Conservation (phyloP, 2,113 vertebrate species). For the Setophaga kirtlandii region DNA sequence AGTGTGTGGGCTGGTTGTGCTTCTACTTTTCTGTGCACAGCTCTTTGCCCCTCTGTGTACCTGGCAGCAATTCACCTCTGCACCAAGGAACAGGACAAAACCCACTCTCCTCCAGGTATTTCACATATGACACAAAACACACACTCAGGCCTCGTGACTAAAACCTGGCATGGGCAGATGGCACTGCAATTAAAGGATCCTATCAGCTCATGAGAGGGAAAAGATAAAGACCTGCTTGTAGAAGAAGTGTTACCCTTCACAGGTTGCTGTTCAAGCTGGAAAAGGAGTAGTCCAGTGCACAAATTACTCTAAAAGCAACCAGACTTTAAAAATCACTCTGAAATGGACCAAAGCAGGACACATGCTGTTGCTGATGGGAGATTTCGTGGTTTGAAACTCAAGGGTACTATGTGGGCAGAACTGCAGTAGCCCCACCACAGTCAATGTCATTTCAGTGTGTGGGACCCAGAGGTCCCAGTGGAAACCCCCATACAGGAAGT, state of each 20-base stretch:
- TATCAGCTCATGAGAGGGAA: neutral
- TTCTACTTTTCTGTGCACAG: neutral
- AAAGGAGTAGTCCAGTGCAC: neutral
- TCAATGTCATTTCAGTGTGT: fast-evolving
- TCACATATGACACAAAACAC: neutral
- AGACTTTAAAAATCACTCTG: neutral
- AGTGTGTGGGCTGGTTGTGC: neutral
- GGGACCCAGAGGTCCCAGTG: neutral
- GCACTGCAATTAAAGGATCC: neutral
- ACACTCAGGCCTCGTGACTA: neutral
- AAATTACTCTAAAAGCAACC: neutral
- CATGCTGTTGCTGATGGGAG: neutral
- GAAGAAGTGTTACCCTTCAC: neutral
- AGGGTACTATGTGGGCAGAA: neutral
- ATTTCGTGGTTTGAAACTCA: neutral
- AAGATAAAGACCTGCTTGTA: neutral
- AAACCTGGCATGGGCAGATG: neutral
- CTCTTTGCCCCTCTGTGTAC: fast-evolving
- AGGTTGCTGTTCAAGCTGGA: neutral
- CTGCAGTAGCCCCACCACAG: neutral
- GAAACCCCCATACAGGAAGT: neutral
- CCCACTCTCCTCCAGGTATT: neutral
- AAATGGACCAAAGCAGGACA: neutral
- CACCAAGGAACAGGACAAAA: neutral
- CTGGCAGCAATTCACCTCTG: neutral